These are phyloP conservation scores for Formica exsecta DNA, from an alignment of 1,140 invertebrate species.

Conservation along the genomic window DNA sequence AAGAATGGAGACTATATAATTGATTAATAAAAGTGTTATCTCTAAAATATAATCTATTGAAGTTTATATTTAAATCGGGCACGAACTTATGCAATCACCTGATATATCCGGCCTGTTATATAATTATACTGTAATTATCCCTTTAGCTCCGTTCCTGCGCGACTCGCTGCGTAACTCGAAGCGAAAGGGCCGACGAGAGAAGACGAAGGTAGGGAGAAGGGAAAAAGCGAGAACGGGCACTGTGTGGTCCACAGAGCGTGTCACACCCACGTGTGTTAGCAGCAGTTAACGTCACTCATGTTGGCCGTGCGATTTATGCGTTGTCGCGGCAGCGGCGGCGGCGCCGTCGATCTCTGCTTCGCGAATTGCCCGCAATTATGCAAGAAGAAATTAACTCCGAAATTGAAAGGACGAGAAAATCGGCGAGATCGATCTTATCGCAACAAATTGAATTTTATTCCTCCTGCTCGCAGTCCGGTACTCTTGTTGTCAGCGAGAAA, in stretches of 20 bases:
- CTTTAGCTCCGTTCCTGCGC: background rate
- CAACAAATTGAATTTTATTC: background rate
- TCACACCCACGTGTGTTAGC: conserved; percentile 57
- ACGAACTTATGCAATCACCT: no score
- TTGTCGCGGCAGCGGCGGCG: conserved; percentile 28
- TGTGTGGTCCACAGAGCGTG: conserved; percentile 58
- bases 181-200: conserved; percentile 40
- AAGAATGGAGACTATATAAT: no score
- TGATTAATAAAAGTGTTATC: no score
- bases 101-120: background rate
- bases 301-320: conserved; percentile 55
- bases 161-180: background rate
- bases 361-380: conserved; percentile 38
- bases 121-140: conserved; percentile 40
- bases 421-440: background rate
- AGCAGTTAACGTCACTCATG: conserved; percentile 62
- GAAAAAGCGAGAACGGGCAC: conserved; percentile 32
- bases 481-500: background rate
- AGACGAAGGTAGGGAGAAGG: conserved; percentile 36
- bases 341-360: conserved; percentile 36
- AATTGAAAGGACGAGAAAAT: background rate
- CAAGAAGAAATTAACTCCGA: conserved; percentile 13
- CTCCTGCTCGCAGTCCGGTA: background rate
- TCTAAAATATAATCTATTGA: no score
- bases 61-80: no score